Base-by-base conservation (phyloP, 1,140 invertebrate species). In the Sarcophaga bullata region DNA sequence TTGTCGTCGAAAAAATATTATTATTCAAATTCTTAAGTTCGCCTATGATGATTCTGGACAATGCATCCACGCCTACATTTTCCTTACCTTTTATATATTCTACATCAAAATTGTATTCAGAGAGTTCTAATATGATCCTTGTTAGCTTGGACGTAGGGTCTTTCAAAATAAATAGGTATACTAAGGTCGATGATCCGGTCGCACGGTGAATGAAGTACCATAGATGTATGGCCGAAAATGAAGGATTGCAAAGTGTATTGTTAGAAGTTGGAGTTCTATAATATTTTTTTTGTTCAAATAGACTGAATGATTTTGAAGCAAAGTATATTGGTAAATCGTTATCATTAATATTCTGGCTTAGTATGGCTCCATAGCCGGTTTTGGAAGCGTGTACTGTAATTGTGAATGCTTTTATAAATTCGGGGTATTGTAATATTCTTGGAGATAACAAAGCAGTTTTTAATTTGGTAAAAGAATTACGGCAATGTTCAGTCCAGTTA, bases 111-210 rank as follows among this genome's bases (percentile, higher is more conserved):
- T 58, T 58, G 11, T 58, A 58, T 13, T 58, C 52, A 15, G 52
- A 58, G 5, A 58, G 52, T 58, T 58, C 11, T 4, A 58, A 58
- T 15, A 6, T 11, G 13, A 58, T 58, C 11, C 52, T 11, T 15
- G 52, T 58, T 58, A 58, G 52, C 52, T 58, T 58, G 11, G 52
- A 58, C n/a, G 52, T 9, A 15, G 52, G 6, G n/a, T 58, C 52
- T 15, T 58, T 58, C 11, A 58, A 9, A 15, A 9, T 58, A 15
- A 58, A 58, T 15, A 58, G 52, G n/a, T 58, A 13, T 58, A 58
- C 52, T 58, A 58, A 58, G 52, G 52, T 58, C 52, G n/a, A 47
- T 73, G 72, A 73, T 73, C 17, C 5, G 72, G 25, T 73, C 72
- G 19, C 3, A 73, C 72, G 6, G 17, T 73, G 72, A 73, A 37